These are phyloP conservation scores for Lamprologus sp. DNA, from an alignment of 2,113 vertebrate species.

Conservation along the genomic window DNA sequence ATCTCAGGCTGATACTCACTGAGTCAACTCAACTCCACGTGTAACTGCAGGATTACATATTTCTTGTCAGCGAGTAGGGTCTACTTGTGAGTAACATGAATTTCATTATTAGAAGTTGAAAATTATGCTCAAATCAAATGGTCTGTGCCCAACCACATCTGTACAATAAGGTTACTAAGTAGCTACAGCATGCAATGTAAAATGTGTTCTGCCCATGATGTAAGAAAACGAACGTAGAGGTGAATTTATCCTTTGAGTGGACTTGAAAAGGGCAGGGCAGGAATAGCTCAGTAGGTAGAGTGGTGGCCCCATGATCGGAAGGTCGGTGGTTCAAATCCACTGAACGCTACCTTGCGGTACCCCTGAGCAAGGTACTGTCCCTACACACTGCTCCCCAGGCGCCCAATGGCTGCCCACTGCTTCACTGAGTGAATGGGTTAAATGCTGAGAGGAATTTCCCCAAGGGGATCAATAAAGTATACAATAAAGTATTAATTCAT, in stretches of 20 bases:
- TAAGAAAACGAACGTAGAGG: not conserved
- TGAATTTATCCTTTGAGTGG: not conserved
- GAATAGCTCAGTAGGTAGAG: too few species aligned
- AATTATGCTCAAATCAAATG: not conserved
- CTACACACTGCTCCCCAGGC: too few species aligned
- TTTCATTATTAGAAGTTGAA: not conserved
- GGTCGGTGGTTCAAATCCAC: too few species aligned
- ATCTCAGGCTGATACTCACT: not conserved
- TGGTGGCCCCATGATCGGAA: too few species aligned
- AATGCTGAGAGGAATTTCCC: not conserved
- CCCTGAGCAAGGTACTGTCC: too few species aligned
- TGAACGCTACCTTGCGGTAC: too few species aligned
- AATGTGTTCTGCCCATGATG: not conserved
- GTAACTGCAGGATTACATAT: not conserved
- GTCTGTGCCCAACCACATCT: not conserved
- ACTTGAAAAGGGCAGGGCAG: not conserved
- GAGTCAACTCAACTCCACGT: not conserved
- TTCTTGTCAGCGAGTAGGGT: not conserved
- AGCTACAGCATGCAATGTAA: not conserved
- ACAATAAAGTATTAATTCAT: too few species aligned
- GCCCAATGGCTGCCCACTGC: too few species aligned
- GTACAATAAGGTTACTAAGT: not conserved
- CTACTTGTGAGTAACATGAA: not conserved
- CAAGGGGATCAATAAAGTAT: not conserved
- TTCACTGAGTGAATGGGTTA: too few species aligned